Evolutionary conservation across 2,888 invertebrate genomes (phyloP), one percentile per base, ranked within the genome.

Genomic region (Euzophera pinguis): DNA sequence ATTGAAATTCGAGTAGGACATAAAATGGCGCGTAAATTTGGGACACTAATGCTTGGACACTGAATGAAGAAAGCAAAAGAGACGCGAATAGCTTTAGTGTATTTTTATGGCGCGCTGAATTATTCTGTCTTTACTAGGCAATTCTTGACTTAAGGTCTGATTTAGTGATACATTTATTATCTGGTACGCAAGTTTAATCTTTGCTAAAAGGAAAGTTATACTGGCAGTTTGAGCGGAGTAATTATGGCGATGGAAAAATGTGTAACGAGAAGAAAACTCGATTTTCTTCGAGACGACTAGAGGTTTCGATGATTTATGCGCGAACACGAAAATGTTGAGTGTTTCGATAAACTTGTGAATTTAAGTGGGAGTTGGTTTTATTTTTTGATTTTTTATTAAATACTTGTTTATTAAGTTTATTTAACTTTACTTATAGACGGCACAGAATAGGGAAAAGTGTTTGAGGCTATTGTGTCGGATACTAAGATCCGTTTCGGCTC

Each of bases 1-100:
- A 81, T 80, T 82, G 81, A 79, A 78, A 83, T 79, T 81, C 81
- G 77, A 83, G 76, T 71, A 64, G 63, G 71, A 73, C 71, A 73
- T 82, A 82, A 83, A 81, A 73, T 64, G 72, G 67, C 61, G 69
- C 79, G 78, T 81, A 80, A 81, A 81, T 81, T 81, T 74, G 69
- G 71, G 67, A 62, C 66, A 71, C 81, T 81, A 81, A 78, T 78
- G 76, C 74, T 54, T 57, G 67, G 70, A 69, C 71, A 68, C 62
- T 64, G 63, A 61, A 65, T 65, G 62, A 60, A 62, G 64, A 64
- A 58, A 63, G 66, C 54, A 47, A 53, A 50, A 39, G 50, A 56
- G 65, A 69, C 63, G 63, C 64, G 65, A 71, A 69, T 66, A 63
- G 74, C 69, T 71, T 78, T 72, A 71, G 67, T 70, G 65, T 57